These are phyloP conservation scores for Pithys albifrons DNA, from an alignment of 2,113 vertebrate genomes.

Conservation along the genomic window DNA sequence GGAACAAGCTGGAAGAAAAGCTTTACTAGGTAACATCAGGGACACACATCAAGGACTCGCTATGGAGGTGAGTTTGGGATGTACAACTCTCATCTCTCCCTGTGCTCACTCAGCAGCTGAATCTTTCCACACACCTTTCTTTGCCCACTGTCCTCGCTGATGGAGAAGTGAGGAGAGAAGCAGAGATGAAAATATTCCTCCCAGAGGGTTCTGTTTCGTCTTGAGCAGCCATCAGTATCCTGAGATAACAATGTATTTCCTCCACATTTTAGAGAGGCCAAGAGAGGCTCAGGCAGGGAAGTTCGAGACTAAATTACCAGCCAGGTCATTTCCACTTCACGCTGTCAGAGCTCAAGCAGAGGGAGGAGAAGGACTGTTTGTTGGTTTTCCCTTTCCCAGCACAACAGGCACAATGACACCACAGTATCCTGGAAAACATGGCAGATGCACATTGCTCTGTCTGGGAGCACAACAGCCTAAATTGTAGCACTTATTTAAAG, in stretches of 20 bases:
- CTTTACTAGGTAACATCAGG: not conserved
- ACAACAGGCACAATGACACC: not conserved
- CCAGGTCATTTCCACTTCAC: constrained; percentile 12
- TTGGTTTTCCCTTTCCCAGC: constrained; percentile 14
- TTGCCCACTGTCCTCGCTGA: not conserved
- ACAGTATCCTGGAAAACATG: not conserved
- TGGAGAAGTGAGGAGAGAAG: not conserved
- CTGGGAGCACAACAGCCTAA: not conserved
- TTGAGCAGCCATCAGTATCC: not conserved
- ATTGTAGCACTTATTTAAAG: not conserved
- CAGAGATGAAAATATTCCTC: not conserved
- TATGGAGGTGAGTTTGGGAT: not conserved
- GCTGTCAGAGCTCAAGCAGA: constrained; percentile 21
- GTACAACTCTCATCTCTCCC: rapidly evolving
- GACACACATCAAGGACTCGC: not conserved
- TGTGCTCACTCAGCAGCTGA: not conserved
- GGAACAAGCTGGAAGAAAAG: not conserved
- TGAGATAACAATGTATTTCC: not conserved
- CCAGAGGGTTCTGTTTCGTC: not conserved
- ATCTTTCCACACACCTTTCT: not conserved
- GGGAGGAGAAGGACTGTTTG: not conserved
- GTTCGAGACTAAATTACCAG: not conserved
- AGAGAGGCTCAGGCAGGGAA: constrained; percentile 24
- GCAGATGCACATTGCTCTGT: not conserved
- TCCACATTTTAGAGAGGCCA: not conserved